Conservation (phyloP, 2,113 vertebrate genomes). For the Nycticebus coucang region DNA sequence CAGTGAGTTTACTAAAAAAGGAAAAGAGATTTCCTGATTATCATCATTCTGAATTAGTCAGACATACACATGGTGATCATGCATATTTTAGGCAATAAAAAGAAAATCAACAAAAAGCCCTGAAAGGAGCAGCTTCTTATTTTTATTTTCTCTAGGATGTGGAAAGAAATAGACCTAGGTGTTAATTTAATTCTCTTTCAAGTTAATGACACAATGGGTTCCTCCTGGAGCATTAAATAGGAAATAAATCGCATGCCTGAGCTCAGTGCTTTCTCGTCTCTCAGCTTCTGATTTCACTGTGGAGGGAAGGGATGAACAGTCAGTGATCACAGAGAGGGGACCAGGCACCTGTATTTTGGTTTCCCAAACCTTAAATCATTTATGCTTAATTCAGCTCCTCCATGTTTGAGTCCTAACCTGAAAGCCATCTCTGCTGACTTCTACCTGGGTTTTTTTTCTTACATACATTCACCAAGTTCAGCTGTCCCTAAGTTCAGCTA, state of each 20-base stretch:
- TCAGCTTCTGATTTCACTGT: neutral
- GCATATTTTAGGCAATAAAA: constrained; percentile 81
- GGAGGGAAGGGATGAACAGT: neutral
- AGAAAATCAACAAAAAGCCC: constrained; percentile 80
- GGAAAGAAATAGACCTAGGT: constrained; percentile 67
- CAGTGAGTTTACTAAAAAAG: constrained; percentile 69
- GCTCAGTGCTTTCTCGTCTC: neutral
- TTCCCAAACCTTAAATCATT: neutral
- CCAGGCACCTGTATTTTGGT: rapidly evolving
- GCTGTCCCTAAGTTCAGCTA: neutral
- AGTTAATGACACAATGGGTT: constrained; percentile 56
- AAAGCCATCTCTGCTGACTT: neutral
- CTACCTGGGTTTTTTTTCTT: neutral
- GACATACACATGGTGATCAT: constrained; percentile 77
- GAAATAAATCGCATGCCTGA: neutral
- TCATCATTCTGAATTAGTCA: constrained; percentile 81
- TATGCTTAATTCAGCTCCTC: neutral
- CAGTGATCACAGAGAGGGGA: rapidly evolving
- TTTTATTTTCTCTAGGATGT: constrained; percentile 64
- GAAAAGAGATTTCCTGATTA: constrained; percentile 75
- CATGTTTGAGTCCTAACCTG: neutral
- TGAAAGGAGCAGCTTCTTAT: constrained; percentile 61
- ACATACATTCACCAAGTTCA: neutral
- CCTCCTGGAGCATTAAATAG: neutral
- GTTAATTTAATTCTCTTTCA: constrained; percentile 76